Evolutionary conservation across 1,140 invertebrate genomes (phyloP).

Genomic region (Chelonus insularis): DNA sequence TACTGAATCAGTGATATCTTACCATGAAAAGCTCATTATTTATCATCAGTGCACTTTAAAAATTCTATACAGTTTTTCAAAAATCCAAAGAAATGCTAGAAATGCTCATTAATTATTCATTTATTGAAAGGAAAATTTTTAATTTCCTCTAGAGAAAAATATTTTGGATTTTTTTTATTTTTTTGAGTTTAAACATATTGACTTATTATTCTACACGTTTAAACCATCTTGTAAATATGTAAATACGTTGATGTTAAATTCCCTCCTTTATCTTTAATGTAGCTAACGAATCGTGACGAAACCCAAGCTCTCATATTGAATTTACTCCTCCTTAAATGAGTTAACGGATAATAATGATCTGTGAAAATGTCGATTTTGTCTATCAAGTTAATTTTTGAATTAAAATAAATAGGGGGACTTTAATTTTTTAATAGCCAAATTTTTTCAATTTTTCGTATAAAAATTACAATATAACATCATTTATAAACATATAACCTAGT

Average conservation of each 20-base stretch:
- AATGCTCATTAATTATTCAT: too few relatives aligned
- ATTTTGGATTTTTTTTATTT: too few relatives aligned
- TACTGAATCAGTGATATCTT: not conserved
- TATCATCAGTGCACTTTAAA: not conserved
- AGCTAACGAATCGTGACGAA: conserved; percentile 27
- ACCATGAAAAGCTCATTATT: conserved; percentile 8
- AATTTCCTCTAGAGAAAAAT: too few relatives aligned
- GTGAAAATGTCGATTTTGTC: not conserved
- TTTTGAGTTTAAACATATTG: conserved; percentile 10
- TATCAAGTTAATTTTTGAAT: not conserved
- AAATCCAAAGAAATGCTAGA: conserved; percentile 14
- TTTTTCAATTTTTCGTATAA: too few relatives aligned
- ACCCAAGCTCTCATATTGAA: conserved; percentile 48
- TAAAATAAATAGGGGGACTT: not conserved
- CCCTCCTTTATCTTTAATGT: conserved; percentile 29
- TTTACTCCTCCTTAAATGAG: conserved; percentile 49
- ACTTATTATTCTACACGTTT: conserved; percentile 22
- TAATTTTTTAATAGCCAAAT: not conserved
- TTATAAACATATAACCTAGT: too few relatives aligned
- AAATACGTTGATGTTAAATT: conserved; percentile 34
- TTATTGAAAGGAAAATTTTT: too few relatives aligned
- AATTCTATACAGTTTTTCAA: not conserved
- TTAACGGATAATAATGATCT: conserved; percentile 41
- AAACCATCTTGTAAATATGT: conserved; percentile 45
- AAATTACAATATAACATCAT: too few relatives aligned